A percentile compares a stretch with the other conserved stretches of the same genome.
These are phyloP conservation scores for Drosophila bifasciata DNA, from an alignment of 1,140 invertebrate genomes.

Conservation along the genomic window DNA sequence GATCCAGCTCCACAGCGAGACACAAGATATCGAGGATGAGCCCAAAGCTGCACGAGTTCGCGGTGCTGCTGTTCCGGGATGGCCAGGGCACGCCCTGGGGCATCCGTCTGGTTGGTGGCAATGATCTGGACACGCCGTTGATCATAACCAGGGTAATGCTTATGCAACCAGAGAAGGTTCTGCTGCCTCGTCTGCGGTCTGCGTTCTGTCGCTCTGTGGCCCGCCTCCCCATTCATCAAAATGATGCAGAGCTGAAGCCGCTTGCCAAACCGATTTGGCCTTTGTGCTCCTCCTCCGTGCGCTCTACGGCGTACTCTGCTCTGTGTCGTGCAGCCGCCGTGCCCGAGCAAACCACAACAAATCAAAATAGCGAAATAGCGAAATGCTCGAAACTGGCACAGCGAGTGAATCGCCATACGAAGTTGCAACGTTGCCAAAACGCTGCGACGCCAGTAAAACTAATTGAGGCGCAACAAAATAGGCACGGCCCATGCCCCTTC, in stretches of 20 bases:
- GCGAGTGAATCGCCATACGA: constrained; percentile 18
- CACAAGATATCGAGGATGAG: constrained; percentile 73
- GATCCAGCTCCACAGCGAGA: constrained; percentile 4
- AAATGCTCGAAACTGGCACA: constrained; percentile 48
- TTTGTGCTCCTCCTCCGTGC: constrained; percentile 57
- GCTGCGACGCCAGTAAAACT: constrained; percentile 74
- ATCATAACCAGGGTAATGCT: constrained; percentile 92
- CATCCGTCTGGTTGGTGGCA: constrained; percentile 94
- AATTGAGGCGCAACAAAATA: constrained; percentile 72
- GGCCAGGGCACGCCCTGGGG: constrained; percentile 93
- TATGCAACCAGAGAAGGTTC: constrained; percentile 64
- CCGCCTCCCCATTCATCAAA: constrained; percentile 62
- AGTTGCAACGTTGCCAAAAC: constrained; percentile 36
- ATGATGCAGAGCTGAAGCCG: constrained; percentile 19
- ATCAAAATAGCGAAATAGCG: constrained; percentile 73
- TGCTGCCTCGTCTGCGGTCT: constrained; percentile 10
- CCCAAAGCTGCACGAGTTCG: constrained; percentile 89
- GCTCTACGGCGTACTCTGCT: too few species aligned
- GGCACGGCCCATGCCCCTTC: background rate
- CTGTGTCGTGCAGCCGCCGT: constrained; percentile 3
- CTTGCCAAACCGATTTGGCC: constrained; percentile 63
- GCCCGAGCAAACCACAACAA: constrained; percentile 65
- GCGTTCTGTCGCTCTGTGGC: constrained; percentile 49
- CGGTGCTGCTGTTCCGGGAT: constrained; percentile 90
- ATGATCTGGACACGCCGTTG: constrained; percentile 94